These are phyloP conservation scores for Tridacna crocea DNA, from an alignment of 2,888 invertebrate genomes.

Conservation along the genomic window DNA sequence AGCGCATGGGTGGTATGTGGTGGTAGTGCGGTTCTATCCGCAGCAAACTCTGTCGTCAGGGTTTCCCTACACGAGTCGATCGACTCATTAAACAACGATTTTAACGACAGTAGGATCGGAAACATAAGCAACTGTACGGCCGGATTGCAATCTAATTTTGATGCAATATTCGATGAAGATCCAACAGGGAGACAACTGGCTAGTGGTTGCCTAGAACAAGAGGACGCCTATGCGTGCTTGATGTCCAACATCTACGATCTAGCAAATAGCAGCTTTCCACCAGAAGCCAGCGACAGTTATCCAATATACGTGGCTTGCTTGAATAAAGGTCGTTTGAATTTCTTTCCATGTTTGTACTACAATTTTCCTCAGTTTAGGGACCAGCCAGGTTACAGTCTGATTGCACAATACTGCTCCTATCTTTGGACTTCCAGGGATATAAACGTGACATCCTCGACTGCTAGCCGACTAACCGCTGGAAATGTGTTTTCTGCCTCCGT, in stretches of 20 bases:
- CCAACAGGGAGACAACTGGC: neutral
- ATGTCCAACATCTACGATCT: neutral
- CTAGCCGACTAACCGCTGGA: slow-evolving; percentile 7
- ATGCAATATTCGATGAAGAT: slow-evolving; percentile 8
- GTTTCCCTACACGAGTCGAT: slow-evolving; percentile 22
- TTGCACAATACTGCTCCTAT: slow-evolving; percentile 9
- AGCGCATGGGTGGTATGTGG: slow-evolving; percentile 31
- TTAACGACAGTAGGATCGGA: neutral
- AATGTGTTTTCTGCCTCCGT: slow-evolving; percentile 20
- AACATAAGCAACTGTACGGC: neutral
- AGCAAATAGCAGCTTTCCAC: neutral
- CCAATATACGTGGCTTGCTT: neutral
- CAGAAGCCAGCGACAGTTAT: neutral
- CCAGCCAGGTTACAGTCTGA: neutral
- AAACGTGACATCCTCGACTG: neutral
- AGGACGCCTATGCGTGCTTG: neutral
- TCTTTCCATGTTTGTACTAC: slow-evolving; percentile 18
- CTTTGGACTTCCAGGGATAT: neutral
- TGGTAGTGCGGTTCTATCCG: slow-evolving; percentile 26
- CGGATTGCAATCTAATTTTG: neutral
- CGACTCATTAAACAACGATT: slow-evolving; percentile 15
- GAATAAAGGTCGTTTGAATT: neutral
- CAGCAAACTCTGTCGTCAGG: slow-evolving; percentile 20
- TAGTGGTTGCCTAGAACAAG: neutral
- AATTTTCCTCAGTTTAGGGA: neutral